Conservation (phyloP, 1,140 invertebrate genomes). For the Drosophila melanogaster region Release_6_plus_ISO1_MT NT_033779.5:22340501-22341000, state of each 20-base stretch:
- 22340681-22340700: constrained; percentile 72
- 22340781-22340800: constrained; percentile 20
- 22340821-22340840: constrained; percentile 37
- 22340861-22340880: constrained; percentile 96
- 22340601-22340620: no score
- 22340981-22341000: constrained; percentile 97
- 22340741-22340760: constrained; percentile 65
- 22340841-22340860: constrained; percentile 86
- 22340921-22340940: constrained; percentile 92
- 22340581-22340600: no score
- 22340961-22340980: constrained; percentile 99
- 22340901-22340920: constrained; percentile 93
- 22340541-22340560: no score
- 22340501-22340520: no score
- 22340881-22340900: constrained; percentile 95
- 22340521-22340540: no score
- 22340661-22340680: constrained; percentile 74
- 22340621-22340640: no score
- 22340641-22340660: constrained; percentile 50
- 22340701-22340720: constrained; percentile 52
- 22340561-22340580: no score
- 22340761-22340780: constrained; percentile 29
- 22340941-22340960: constrained; percentile 97
- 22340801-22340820: constrained; percentile 43
- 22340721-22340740: constrained; percentile 58